Evolutionary conservation across 53 echinoderm and acorn worm species (phyloP).

Genomic region (Arbacia lixula): DNA sequence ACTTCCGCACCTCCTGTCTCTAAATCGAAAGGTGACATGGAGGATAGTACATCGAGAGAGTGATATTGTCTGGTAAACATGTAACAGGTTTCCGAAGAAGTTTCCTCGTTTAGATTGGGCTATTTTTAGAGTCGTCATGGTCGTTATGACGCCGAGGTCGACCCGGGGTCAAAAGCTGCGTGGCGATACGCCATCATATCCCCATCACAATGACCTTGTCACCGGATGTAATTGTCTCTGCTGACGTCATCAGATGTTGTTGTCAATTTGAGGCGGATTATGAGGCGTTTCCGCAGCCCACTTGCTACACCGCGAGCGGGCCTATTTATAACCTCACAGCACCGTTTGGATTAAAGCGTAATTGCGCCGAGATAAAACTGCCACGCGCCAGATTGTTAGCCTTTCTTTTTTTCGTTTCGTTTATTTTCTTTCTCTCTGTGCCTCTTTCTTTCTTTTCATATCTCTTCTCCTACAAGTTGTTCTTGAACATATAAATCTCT

Average conservation of each 20-base stretch:
- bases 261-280: conserved; percentile 2
- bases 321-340: conserved; percentile 5
- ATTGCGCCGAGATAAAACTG: not conserved
- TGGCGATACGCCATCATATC: no score
- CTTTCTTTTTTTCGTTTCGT: not conserved
- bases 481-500: no score
- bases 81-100: no score
- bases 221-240: conserved; percentile 23
- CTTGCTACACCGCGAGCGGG: not conserved
- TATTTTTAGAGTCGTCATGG: no score
- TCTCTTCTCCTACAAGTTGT: not conserved
- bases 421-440: not conserved
- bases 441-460: not conserved
- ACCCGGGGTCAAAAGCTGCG: no score
- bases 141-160: no score
- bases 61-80: no score
- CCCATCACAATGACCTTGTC: not conserved
- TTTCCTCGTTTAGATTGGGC: no score
- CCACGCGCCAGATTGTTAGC: not conserved
- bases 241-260: conserved; percentile 33
- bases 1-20: no score
- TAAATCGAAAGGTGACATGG: no score
- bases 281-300: conserved; percentile 20
- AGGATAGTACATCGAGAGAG: no score
- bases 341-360: not conserved